A percentile compares a stretch with the other conserved stretches of the same genome.
Conservation (phyloP, 2,888 invertebrate species). For the Ceraclea dissimilis region DNA sequence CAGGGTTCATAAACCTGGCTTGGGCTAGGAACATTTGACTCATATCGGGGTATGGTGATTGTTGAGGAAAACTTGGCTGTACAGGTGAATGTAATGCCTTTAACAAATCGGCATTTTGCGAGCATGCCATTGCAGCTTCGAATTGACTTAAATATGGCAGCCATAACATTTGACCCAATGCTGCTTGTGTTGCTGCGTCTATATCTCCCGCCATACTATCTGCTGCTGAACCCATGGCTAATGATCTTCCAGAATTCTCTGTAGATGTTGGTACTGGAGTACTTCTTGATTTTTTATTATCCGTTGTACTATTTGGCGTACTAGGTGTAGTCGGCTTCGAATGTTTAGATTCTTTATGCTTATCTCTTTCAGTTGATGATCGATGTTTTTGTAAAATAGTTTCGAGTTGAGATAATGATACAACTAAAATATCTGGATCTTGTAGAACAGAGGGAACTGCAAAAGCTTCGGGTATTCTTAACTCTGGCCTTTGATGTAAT, state of each 20-base stretch:
- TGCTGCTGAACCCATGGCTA: slow-evolving; percentile 30
- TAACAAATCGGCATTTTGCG: slow-evolving; percentile 50
- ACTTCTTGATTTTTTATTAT: slow-evolving; percentile 6
- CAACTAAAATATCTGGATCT: slow-evolving; percentile 71
- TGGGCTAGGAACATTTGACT: slow-evolving; percentile 44
- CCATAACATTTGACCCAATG: slow-evolving; percentile 69
- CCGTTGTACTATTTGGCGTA: slow-evolving; percentile 18
- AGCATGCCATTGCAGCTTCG: slow-evolving; percentile 51
- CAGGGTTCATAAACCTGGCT: slow-evolving; percentile 39
- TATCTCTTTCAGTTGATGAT: slow-evolving; percentile 27
- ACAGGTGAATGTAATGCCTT: slow-evolving; percentile 48
- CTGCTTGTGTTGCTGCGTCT: slow-evolving; percentile 61
- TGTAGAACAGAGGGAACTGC: slow-evolving; percentile 63
- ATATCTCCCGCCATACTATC: slow-evolving; percentile 53
- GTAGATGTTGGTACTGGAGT: slow-evolving; percentile 3
- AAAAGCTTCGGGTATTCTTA: slow-evolving; percentile 65
- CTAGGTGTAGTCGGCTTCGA: slow-evolving; percentile 27
- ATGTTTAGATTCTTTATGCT: slow-evolving; percentile 25
- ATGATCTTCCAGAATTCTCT: slow-evolving; percentile 13
- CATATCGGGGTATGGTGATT: slow-evolving; percentile 43
- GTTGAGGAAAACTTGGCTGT: slow-evolving; percentile 37
- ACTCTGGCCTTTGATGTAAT: slow-evolving; percentile 61
- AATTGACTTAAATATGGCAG: slow-evolving; percentile 60
- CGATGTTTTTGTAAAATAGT: slow-evolving; percentile 51
- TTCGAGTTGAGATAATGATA: slow-evolving; percentile 67